Percentiles rank a stretch among this genome's conserved stretches.
phyloP scores from a whole-genome alignment of 30 jellyfish, hydroid and myxozoan species.

The Pelagia noctiluca region DNA sequence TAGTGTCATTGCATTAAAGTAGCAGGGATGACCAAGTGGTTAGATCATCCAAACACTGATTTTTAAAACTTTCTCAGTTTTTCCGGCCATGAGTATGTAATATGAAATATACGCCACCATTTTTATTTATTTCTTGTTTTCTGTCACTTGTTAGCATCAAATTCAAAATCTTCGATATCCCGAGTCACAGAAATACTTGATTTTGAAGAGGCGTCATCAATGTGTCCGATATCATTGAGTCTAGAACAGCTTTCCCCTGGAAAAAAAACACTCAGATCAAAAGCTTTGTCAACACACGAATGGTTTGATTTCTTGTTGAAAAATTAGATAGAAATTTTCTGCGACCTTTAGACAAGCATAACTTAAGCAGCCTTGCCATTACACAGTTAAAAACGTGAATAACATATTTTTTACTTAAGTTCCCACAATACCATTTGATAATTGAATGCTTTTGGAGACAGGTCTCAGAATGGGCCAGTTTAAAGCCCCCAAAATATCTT shows the following conservation, averaged over 20 bases:
- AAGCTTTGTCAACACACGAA: neutral
- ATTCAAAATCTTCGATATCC: constrained; percentile 22
- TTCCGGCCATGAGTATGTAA: neutral
- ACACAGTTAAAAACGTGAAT: neutral
- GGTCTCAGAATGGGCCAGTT: no score
- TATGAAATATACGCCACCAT: neutral
- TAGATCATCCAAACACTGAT: neutral
- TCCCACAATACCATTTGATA: neutral
- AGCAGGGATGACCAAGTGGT: neutral
- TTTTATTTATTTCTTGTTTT: constrained; percentile 10
- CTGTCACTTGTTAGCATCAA: neutral
- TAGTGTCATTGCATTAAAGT: no score
- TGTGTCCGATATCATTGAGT: constrained; percentile 52
- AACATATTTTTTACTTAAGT: neutral
- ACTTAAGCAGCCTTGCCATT: neutral
- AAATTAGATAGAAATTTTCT: neutral
- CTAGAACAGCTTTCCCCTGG: constrained; percentile 74
- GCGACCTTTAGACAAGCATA: neutral
- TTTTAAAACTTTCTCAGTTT: neutral
- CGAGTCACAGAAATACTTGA: constrained; percentile 58
- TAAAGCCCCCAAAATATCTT: no score
- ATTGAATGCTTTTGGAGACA: no score
- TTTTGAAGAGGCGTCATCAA: constrained; percentile 38
- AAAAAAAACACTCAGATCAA: neutral
- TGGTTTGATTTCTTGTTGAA: no score